phyloP scores from a whole-genome alignment of 2,888 invertebrate genomes.

The Caenorhabditis sp. region DNA sequence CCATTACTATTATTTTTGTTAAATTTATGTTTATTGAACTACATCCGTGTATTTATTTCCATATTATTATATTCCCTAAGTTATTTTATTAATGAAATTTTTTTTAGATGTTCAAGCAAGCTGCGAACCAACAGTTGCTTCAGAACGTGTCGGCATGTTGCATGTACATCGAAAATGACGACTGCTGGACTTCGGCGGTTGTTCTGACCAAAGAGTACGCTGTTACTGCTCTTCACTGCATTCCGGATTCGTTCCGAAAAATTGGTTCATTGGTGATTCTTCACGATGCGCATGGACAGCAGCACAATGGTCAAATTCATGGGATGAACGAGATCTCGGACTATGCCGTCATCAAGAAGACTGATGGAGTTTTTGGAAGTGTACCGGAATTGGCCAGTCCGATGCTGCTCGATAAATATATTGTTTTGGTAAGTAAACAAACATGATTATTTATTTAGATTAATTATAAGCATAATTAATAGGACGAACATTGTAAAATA shows the following conservation, averaged over 20 bases:
- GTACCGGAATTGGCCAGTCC: conserved; percentile 41
- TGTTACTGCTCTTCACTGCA: conserved; percentile 34
- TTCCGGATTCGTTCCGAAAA: conserved; percentile 38
- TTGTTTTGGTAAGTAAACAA: conserved; percentile 56
- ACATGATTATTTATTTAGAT: conserved; percentile 47
- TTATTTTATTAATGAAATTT: too few species aligned
- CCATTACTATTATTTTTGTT: conserved; percentile 11
- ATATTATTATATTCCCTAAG: conserved; percentile 31
- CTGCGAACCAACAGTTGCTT: conserved; percentile 19
- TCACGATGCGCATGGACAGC: conserved; percentile 19
- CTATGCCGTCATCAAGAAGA: conserved; percentile 57
- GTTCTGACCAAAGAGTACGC: conserved; percentile 41
- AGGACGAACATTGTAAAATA: conserved; percentile 40
- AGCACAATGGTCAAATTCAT: conserved; percentile 52
- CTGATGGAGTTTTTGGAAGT: conserved; percentile 43
- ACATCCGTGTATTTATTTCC: conserved; percentile 29
- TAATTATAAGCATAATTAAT: conserved; percentile 48
- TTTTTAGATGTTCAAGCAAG: too few species aligned
- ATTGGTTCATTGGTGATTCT: conserved; percentile 29
- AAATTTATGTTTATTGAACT: conserved; percentile 36
- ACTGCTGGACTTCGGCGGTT: conserved; percentile 39
- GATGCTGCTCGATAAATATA: conserved; percentile 42
- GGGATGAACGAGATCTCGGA: conserved; percentile 52
- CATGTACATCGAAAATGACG: conserved; percentile 44
- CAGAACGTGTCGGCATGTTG: conserved; percentile 37